Evolutionary conservation across 2,797 vertebrate genomes (phyloP).

Genomic region (Distichodus sexfasciatus): DNA sequence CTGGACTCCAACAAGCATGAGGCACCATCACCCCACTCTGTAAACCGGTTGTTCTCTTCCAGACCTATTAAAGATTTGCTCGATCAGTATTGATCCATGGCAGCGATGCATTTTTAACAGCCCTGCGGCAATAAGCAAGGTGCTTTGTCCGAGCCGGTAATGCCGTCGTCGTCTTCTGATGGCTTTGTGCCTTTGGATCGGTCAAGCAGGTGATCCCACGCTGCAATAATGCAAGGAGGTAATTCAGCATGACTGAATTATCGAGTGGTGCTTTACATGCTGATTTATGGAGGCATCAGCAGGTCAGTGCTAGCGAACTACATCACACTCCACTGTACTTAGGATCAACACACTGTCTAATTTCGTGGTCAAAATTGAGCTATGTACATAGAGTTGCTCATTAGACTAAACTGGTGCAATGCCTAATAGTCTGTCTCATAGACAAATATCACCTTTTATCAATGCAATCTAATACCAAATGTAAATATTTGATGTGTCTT

Average conservation of each 20-base stretch:
- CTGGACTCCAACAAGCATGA: not conserved
- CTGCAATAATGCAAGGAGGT: constrained; percentile 10
- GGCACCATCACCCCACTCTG: not conserved
- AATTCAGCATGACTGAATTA: constrained; percentile 16
- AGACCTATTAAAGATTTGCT: constrained; percentile 34
- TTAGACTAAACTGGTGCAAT: too few species aligned
- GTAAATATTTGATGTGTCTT: too few species aligned
- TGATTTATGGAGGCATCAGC: not conserved
- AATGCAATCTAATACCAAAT: too few species aligned
- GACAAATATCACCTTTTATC: too few species aligned
- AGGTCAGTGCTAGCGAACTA: not conserved
- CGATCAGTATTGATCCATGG: constrained; percentile 26
- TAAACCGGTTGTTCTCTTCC: not conserved
- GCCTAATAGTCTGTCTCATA: too few species aligned
- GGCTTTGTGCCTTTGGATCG: not conserved
- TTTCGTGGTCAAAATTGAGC: too few species aligned
- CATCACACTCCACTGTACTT: not conserved
- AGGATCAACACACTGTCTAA: not conserved
- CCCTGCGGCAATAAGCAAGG: not conserved
- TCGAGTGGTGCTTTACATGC: not conserved
- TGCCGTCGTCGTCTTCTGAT: not conserved
- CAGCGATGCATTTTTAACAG: not conserved
- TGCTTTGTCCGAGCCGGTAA: not conserved
- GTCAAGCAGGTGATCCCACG: not conserved
- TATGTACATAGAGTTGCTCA: too few species aligned